A percentile compares a stretch with the other conserved stretches of the same genome.
Evolutionary conservation across 2,113 vertebrate genomes (phyloP).

Genomic region (Pitta sordida): DNA sequence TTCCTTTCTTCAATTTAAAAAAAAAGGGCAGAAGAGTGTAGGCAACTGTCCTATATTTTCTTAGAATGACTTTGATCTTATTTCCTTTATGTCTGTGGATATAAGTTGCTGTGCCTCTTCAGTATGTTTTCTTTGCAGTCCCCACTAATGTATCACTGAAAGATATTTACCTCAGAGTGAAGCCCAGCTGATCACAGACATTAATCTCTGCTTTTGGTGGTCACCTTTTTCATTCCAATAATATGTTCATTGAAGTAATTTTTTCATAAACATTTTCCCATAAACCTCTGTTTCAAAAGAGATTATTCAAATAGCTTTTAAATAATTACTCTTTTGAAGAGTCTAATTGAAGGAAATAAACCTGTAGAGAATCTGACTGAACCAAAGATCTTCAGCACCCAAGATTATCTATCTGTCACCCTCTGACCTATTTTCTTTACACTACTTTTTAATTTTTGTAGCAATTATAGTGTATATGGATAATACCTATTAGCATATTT

Average conservation of each 20-base stretch:
- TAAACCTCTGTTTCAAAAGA: constrained; percentile 62
- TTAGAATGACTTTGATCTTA: neutral
- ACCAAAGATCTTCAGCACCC: constrained; percentile 79
- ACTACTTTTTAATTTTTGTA: constrained; percentile 84
- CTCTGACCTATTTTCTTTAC: constrained; percentile 76
- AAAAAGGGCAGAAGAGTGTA: neutral
- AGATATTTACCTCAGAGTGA: neutral
- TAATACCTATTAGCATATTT: constrained; percentile 98
- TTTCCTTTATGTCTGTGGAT: neutral
- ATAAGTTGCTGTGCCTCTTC: neutral
- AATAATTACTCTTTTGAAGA: constrained; percentile 77
- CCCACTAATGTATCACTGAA: neutral
- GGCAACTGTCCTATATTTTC: neutral
- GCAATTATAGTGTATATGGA: constrained; percentile 92
- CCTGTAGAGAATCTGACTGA: constrained; percentile 76
- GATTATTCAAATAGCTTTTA: constrained; percentile 68
- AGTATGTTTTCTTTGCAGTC: neutral
- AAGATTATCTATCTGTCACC: constrained; percentile 85
- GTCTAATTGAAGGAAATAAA: constrained; percentile 74
- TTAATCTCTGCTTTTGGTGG: constrained; percentile 62
- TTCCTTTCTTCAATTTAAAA: neutral
- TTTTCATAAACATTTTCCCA: constrained; percentile 51
- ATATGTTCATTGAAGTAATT: constrained; percentile 59
- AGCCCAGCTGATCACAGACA: constrained; percentile 22
- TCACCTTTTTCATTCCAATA: constrained; percentile 67